A percentile compares a stretch with the other conserved stretches of the same genome.
Evolutionary conservation across 2,888 invertebrate genomes (phyloP).

Genomic region (Meteorus colon): DNA sequence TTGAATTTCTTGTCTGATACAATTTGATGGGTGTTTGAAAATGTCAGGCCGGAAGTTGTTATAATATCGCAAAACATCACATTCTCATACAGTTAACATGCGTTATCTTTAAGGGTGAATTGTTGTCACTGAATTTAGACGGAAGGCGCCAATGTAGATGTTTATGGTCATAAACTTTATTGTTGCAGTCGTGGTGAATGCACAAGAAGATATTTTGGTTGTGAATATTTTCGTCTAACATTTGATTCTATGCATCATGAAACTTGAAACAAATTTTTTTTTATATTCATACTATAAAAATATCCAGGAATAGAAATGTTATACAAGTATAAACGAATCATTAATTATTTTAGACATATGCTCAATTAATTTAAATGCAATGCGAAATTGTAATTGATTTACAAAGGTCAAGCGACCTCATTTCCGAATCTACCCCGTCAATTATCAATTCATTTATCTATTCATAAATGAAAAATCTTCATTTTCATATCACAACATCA

Average conservation of each 20-base stretch:
- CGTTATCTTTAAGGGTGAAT: conserved; percentile 8
- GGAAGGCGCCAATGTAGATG: conserved; percentile 20
- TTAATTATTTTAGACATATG: no score
- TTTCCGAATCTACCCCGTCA: no score
- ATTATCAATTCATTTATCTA: no score
- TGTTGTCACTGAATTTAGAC: background rate
- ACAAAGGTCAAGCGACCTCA: no score
- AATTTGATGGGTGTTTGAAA: background rate
- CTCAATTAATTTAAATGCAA: no score
- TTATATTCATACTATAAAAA: background rate
- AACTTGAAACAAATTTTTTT: background rate
- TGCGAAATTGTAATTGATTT: no score
- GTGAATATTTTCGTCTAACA: background rate
- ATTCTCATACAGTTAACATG: background rate
- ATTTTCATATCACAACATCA: no score
- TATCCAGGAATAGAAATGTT: background rate
- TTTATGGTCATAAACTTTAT: conserved; percentile 17
- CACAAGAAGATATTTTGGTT: background rate
- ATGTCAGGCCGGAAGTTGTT: conserved; percentile 1
- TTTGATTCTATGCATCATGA: background rate
- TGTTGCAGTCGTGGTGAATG: conserved; percentile 15
- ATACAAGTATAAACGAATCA: no score
- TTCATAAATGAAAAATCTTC: no score
- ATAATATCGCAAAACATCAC: background rate
- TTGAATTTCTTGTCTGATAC: background rate